Evolutionary conservation across 1,140 invertebrate genomes (phyloP), one percentile per base, ranked within the genome.

Genomic region (Papilio polytes): DNA sequence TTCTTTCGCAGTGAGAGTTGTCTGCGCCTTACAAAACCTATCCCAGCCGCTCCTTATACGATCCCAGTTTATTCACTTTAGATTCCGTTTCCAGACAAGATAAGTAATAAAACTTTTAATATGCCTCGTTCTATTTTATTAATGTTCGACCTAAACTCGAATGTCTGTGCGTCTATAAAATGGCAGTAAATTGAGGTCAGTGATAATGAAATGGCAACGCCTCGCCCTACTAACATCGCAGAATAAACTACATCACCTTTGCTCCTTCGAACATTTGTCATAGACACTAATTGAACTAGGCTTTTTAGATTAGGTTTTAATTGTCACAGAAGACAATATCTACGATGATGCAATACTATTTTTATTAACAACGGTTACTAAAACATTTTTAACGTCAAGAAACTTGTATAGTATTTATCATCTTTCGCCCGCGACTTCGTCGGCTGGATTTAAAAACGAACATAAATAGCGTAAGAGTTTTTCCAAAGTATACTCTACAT

Each of bases 191-290:
- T 83, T 80, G 78, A 84, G 84, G 88, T 78, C 85, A 85, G 78
- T 83, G 78, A 84, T 86, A 87, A 89, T 87, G 84, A 87, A 88
- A 84, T 86, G 84, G 84, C 81, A 81, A 82, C 82, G 84, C 72
- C 44, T 73, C 81, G 85, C 77, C 80, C 84, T 85, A 86, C 81
- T 85, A 84, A 83, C 81, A 73, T 48, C 77, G 76, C 76, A 79
- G 80, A 84, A 81, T 85, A 84, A 86, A 85, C 83, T 84, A 20
- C 76, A 72, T 80, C 84, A 86, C 86, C 80, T 85, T 77, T 84
- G 78, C 53, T 20, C 77, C 73, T 80, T 51, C 80, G 80, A 26
- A 80, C 56, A 82, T 77, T 59, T 78, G 79, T 84, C 81, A 81
- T 77, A 81, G 80, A 79, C 80, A 81, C 81, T 83, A 84, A 84